Base-by-base conservation (phyloP, 2,888 invertebrate species). In the Orthosia gracilis region DNA sequence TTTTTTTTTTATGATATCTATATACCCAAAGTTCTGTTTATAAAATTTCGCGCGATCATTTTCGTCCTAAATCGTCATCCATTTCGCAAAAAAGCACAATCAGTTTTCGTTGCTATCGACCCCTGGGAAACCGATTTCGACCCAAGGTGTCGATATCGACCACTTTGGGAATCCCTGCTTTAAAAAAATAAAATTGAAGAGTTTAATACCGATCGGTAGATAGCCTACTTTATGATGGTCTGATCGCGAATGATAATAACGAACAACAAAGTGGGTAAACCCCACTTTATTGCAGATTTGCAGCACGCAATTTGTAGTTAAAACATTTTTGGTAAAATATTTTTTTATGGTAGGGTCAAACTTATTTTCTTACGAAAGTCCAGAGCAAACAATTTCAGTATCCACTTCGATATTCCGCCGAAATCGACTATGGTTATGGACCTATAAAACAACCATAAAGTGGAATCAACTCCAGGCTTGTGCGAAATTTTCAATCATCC, bases 401-500 rank as follows among this genome's bases (percentile, higher is more conserved):
- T 74, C 23, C 63, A 58, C 66, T 58, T 59, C 71, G 61, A 63
- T 74, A 72, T 70, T 69, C 59, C 45, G 52, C 64, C 17, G 59
- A 76, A 76, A 75, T 73, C 66, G 72, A 58, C 54, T 80, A 72
- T 66, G 69, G 67, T 59, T 73, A 70, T 45, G 31, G 63, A 47
- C 65, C 57, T 64, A 72, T 86, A 76, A 86, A 82, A 82, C 71
- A 76, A 78, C 21, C 65, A 77, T 85, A 80, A 81, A 86, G 40
- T 73, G 47, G 55, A 76, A 79, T 66, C 64, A 65, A 75, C 77
- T 76, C 73, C 49, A 69, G 74, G 61, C 50, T 70, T 75, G 40
- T 61, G 76, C 64, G 76, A 83, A 83, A 83, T 85, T 84, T 83
- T 86, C 85, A 86, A 86, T 88, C 83, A 83, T 71, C 52, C 54